These are phyloP conservation scores for Zygothrica quintamaculata DNA, from an alignment of 2,888 invertebrate genomes.

Conservation along the genomic window DNA sequence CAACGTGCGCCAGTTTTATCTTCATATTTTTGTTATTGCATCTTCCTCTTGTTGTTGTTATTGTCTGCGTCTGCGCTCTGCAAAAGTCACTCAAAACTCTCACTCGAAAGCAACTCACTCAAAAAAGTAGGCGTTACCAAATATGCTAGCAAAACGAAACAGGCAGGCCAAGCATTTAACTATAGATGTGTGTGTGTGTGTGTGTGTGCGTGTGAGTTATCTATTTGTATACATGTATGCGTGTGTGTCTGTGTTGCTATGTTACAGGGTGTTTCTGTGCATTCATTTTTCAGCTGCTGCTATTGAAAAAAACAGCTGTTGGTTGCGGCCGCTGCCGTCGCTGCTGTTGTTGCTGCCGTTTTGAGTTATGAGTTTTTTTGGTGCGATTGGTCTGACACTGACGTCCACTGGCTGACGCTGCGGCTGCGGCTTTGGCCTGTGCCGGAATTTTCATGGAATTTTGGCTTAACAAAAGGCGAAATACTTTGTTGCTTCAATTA, in stretches of 20 bases:
- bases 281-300: slow-evolving; percentile 54
- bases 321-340: neutral
- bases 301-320: slow-evolving; percentile 56
- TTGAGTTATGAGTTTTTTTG: slow-evolving; percentile 59
- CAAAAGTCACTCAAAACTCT: slow-evolving; percentile 33
- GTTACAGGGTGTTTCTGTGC: slow-evolving; percentile 68
- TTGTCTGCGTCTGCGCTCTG: slow-evolving; percentile 65
- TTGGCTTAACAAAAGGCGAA: slow-evolving; percentile 12
- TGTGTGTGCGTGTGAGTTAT: slow-evolving; percentile 18
- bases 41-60: slow-evolving; percentile 43
- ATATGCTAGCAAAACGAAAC: slow-evolving; percentile 35
- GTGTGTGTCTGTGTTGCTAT: slow-evolving; percentile 6
- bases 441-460: slow-evolving; percentile 58
- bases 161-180: slow-evolving; percentile 32
- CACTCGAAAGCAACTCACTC: slow-evolving; percentile 45
- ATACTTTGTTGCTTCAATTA: slow-evolving; percentile 1
- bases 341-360: slow-evolving; percentile 16
- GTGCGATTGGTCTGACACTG: slow-evolving; percentile 38
- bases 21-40: slow-evolving; percentile 27
- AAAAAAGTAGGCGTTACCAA: slow-evolving; percentile 56
- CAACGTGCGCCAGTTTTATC: slow-evolving; percentile 57
- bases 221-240: too few relatives aligned
- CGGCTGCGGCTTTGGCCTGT: slow-evolving; percentile 48
- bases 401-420: slow-evolving; percentile 19
- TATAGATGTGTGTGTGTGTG: slow-evolving; percentile 1